Evolutionary conservation across 1,140 invertebrate species (phyloP), one percentile per base, ranked within the genome.

Genomic region (Bombus picipes): DNA sequence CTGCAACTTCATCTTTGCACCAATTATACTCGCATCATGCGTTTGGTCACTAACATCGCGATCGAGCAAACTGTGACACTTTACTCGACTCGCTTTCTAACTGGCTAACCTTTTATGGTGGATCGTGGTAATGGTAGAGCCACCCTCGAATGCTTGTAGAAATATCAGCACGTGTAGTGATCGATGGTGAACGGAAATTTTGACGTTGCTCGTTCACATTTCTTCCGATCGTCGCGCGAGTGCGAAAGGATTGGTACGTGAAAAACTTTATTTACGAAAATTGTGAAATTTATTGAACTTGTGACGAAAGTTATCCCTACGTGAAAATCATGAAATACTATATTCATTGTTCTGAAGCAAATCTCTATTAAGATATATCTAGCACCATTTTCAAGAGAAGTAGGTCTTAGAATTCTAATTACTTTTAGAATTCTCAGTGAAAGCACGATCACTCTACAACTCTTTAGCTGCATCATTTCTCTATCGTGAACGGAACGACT

Each of bases 61-160:
- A 66, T 37, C 57, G 47, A 28, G 41, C 71, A 41, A 28, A 41
- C 15, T 25, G 32, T 53, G 25, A 74, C 65, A 71, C 66, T 43
- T 53, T 41, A 65, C 53, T 65, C 83, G 66, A 83, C 39, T 39
- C 18, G 66, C 62, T 80, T 41, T 72, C n/a, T 71, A 72, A 85
- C 66, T 71, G 39, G 57, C 83, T 71, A 47, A 72, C 15, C 37
- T 32, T 43, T 25, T 34, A 39, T 37, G 39, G 15, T 71, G 28
- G 39, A 37, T 70, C 39, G 12, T n/a, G 10, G 43, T 78, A 71
- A 47, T 43, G 8, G 12, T 77, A 83, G 47, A 28, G 43, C 43
- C 43, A 37, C 47, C 34, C 65, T 47, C 39, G 53, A 37, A 72
- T 47, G 66, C 83, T 71, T 84, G 53, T 62, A 79, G 76, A 68